Percentiles rank a stretch among this genome's conserved stretches.
Conservation (phyloP, 2,888 invertebrate species). For the Eumacrocentrus americanus region DNA sequence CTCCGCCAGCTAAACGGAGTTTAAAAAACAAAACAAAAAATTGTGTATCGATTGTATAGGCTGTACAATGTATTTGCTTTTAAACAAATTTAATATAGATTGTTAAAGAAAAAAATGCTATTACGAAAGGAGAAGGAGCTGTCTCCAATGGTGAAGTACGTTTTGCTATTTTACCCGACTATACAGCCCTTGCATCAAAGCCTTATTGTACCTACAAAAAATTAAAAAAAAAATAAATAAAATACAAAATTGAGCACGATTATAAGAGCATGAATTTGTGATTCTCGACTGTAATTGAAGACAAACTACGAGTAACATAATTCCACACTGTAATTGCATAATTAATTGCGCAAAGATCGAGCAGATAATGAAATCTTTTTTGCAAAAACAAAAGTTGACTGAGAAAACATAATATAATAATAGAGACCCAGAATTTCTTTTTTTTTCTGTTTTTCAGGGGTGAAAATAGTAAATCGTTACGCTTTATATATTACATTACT, state of each 20-base stretch:
- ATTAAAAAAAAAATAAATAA: constrained; percentile 22
- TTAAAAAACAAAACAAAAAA: constrained; percentile 28
- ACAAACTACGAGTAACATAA: no score
- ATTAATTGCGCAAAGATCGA: constrained; percentile 42
- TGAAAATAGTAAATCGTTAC: constrained; percentile 53
- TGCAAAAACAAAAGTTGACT: constrained; percentile 44
- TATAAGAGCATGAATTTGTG: background rate
- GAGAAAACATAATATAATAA: constrained; percentile 47
- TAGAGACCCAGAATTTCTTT: constrained; percentile 36
- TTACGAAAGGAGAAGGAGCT: constrained; percentile 34
- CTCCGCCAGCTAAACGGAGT: constrained; percentile 45
- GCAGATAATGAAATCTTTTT: constrained; percentile 23
- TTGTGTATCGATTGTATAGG: constrained; percentile 51
- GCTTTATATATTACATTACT: constrained; percentile 52
- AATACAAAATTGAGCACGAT: background rate
- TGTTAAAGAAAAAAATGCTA: constrained; percentile 38
- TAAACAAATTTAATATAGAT: constrained; percentile 35
- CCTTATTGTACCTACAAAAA: constrained; percentile 35
- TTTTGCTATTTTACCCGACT: constrained; percentile 36
- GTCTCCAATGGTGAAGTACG: constrained; percentile 41
- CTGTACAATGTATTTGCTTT: constrained; percentile 57
- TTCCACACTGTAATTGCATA: constrained; percentile 50
- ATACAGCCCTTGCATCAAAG: constrained; percentile 35
- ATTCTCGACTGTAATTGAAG: no score
- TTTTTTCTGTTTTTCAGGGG: constrained; percentile 49